Percentiles rank a stretch among this genome's conserved stretches.
These are phyloP conservation scores for Sminthurides aquaticus DNA, from an alignment of 2,888 invertebrate species.

Conservation along the genomic window DNA sequence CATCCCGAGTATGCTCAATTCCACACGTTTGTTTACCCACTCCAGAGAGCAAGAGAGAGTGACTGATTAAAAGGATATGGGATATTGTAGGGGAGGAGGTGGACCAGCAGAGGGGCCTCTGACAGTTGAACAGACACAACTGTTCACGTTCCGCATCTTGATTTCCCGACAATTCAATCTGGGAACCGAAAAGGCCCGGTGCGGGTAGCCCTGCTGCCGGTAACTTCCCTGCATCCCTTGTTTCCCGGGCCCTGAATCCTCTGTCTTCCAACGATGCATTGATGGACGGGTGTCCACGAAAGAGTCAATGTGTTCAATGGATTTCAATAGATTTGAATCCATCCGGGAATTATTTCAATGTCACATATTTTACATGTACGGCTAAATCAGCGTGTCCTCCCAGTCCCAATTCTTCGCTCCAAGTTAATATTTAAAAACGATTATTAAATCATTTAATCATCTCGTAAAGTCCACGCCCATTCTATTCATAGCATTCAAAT, in stretches of 20 bases:
- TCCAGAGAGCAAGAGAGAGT: neutral
- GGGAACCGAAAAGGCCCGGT: too few species aligned
- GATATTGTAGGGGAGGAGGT: neutral
- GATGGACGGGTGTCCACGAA: neutral
- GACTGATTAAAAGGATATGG: constrained; percentile 3
- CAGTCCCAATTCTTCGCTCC: neutral
- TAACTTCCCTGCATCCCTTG: neutral
- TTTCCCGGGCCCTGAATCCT: neutral
- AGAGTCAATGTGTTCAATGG: too few species aligned
- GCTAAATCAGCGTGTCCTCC: neutral
- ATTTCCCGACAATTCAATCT: constrained; percentile 5
- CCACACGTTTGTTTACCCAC: constrained; percentile 7
- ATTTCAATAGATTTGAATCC: too few species aligned
- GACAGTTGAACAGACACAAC: constrained; percentile 16
- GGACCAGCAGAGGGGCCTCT: neutral
- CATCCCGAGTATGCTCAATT: neutral
- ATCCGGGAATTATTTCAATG: too few species aligned
- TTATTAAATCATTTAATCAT: neutral
- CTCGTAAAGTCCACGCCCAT: neutral
- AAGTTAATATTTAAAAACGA: neutral
- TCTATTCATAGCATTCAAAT: neutral
- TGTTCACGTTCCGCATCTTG: constrained; percentile 33
- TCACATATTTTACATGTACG: neutral
- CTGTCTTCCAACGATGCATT: neutral
- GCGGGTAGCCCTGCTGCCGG: neutral